Evolutionary conservation across 2,113 vertebrate species (phyloP), one percentile per base, ranked within the genome.

Genomic region (Tenebrosternarchus preto): DNA sequence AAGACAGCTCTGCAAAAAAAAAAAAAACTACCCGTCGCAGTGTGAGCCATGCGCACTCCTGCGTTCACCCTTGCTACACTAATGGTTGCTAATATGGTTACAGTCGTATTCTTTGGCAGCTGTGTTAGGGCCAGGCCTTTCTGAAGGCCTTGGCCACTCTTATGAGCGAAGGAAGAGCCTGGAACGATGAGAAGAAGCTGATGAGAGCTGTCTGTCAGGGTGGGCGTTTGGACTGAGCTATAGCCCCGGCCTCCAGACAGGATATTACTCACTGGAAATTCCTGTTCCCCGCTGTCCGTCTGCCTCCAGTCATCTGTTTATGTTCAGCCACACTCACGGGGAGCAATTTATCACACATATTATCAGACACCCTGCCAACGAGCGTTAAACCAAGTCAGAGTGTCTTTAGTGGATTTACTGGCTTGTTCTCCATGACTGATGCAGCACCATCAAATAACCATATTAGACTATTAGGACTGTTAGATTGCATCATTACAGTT

Each of bases 271-370:
- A 60, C 59, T 60, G 59, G 22, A 24, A 60, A 60, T 11, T 60
- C 59, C 59, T 24, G 59, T 60, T 24, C 24, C 22, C 59, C 1
- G 59, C 22, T 7, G 22, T 24, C 59, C 9, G 59, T 60, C 59
- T 60, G 59, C 59, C 59, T 60, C 59, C 59, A 24, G 59, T 22
- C 59, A 60, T 60, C 59, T 24, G 59, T 60, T 60, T 60, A 60
- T 60, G 59, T 60, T 60, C 59, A 60, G 59, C 4, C 59, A 9
- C 59, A 60, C 59, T 60, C 22, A 60, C 9, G 25, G n/a, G 25
- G 22, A 15, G n/a, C 59, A 9, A 60, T 60, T 60, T 24, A 60
- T 63, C 60, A 63, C 60, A 63, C 6, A 63, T 25, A 27, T 16
- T 9, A 27, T 1, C 60, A 17, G 24, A 9, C 60, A 17, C 25